Conservation (phyloP, 2,113 vertebrate genomes). For the Lagopus leucura region DNA sequence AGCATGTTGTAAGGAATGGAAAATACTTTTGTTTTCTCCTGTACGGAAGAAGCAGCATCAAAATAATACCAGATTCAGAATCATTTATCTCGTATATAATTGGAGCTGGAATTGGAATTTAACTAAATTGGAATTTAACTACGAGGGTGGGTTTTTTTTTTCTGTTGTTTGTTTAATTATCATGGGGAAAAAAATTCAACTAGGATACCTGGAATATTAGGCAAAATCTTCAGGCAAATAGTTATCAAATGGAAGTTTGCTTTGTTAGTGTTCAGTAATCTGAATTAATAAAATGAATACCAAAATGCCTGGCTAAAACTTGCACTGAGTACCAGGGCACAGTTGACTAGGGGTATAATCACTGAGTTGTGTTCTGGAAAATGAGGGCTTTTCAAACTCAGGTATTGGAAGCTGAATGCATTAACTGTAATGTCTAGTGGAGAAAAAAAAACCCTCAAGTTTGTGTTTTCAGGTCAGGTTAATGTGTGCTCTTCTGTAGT, state of each 20-base stretch:
- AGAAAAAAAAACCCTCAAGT: background rate
- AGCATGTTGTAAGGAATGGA: rapidly evolving
- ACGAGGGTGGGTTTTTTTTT: background rate
- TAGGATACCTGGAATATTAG: background rate
- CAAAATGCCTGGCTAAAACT: background rate
- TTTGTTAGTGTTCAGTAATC: background rate
- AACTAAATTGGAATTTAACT: background rate
- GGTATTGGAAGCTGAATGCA: background rate
- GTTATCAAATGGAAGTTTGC: background rate
- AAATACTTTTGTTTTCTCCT: background rate
- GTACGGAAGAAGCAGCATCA: background rate
- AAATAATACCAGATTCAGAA: background rate
- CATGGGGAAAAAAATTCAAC: background rate
- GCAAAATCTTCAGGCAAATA: background rate
- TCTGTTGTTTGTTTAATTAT: background rate
- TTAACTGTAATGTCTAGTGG: background rate
- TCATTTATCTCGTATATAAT: background rate
- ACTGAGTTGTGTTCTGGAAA: background rate
- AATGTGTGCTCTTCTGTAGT: background rate
- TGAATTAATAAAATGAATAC: background rate
- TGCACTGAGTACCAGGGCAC: background rate
- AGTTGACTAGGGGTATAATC: background rate
- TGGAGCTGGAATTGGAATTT: background rate
- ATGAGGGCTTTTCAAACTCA: background rate
- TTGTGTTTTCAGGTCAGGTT: background rate